Percentiles rank a stretch among this genome's conserved stretches.
Evolutionary conservation across 2,113 vertebrate species (phyloP).

Genomic region (Capreolus pygargus): DNA sequence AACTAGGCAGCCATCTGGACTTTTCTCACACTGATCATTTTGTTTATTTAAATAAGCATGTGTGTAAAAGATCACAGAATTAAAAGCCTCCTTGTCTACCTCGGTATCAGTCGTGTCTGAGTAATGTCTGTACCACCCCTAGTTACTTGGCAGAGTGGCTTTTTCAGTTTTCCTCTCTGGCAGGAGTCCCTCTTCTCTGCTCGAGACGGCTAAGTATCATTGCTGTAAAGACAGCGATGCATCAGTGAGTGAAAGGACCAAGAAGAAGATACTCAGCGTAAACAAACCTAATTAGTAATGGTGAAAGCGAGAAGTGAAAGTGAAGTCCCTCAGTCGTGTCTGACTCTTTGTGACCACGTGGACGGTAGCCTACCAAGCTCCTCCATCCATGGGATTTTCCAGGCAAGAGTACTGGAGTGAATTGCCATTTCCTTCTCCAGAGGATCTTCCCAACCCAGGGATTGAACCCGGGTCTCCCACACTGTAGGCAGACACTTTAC

Average conservation of each 20-base stretch:
- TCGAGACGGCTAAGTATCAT: neutral
- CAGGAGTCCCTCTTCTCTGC: neutral
- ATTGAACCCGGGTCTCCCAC: too few relatives aligned
- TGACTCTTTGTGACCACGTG: too few relatives aligned
- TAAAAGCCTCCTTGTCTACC: neutral
- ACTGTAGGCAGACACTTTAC: too few relatives aligned
- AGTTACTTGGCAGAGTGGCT: neutral
- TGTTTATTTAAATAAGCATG: neutral
- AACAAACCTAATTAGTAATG: neutral
- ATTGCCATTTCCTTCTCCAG: too few relatives aligned
- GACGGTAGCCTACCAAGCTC: too few relatives aligned
- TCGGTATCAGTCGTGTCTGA: neutral
- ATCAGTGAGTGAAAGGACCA: neutral
- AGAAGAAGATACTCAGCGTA: neutral
- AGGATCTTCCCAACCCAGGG: too few relatives aligned
- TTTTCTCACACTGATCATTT: neutral
- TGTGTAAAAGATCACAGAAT: neutral
- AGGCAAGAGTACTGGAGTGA: too few relatives aligned
- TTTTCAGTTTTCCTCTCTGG: neutral
- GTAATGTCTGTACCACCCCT: neutral
- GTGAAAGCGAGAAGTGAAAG: too few relatives aligned
- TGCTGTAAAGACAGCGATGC: neutral
- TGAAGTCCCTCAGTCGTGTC: too few relatives aligned
- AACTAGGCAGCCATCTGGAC: neutral
- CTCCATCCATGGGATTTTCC: too few relatives aligned